A percentile compares a stretch with the other conserved stretches of the same genome.
phyloP scores from a whole-genome alignment of 2,797 vertebrate species.

The Dallia pectoralis region DNA sequence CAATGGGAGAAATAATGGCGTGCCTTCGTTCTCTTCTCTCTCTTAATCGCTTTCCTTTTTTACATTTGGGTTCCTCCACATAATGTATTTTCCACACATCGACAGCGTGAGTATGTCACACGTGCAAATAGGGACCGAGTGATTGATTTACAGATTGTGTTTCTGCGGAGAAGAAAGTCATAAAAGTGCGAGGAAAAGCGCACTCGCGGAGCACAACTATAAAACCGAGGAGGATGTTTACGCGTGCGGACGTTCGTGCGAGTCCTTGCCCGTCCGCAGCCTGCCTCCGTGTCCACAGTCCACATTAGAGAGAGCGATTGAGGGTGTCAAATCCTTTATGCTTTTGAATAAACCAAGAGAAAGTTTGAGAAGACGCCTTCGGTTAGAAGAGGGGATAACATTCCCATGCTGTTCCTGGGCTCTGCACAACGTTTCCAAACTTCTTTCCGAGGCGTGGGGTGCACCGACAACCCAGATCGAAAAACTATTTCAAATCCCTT shows the following conservation, averaged over 20 bases:
- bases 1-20: not conserved
- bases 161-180: constrained; percentile 10
- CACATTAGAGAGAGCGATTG: constrained; percentile 32
- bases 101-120: constrained; percentile 18
- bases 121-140: constrained; percentile 28
- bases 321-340: constrained; percentile 12
- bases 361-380: constrained; percentile 34
- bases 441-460: constrained; percentile 55
- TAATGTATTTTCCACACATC: constrained; percentile 23
- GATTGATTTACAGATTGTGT: constrained; percentile 18
- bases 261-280: not conserved
- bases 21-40: constrained; percentile 24
- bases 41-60: constrained; percentile 14
- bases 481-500: not conserved
- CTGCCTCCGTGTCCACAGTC: not conserved
- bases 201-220: constrained; percentile 4
- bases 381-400: constrained; percentile 34
- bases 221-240: not conserved
- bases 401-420: constrained; percentile 51
- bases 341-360: constrained; percentile 38
- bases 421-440: constrained; percentile 57
- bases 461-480: constrained; percentile 17
- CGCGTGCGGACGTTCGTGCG: not conserved
- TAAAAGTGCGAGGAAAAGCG: constrained; percentile 31
- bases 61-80: constrained; percentile 17